A percentile compares a stretch with the other conserved stretches of the same genome.
These are phyloP conservation scores for Clistopyga incitator DNA, from an alignment of 2,888 invertebrate species.

Conservation along the genomic window DNA sequence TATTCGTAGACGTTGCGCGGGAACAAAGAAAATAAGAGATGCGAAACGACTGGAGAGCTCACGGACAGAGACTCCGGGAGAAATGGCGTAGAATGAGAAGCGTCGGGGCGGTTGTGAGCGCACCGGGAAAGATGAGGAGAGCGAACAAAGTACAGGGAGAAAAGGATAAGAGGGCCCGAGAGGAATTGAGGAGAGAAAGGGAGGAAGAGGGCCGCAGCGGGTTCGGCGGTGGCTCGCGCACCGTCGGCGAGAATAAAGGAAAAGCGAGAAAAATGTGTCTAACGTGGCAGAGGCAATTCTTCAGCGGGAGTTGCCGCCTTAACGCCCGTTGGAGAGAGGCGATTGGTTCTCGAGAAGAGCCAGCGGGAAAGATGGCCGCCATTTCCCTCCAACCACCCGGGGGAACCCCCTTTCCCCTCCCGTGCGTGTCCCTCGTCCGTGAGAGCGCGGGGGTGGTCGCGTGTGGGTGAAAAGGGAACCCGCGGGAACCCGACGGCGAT, in stretches of 20 bases:
- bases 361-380: slow-evolving; percentile 84
- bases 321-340: slow-evolving; percentile 81
- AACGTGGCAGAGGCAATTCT: slow-evolving; percentile 84
- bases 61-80: slow-evolving; percentile 42
- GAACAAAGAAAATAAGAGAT: slow-evolving; percentile 82
- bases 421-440: slow-evolving; percentile 63
- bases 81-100: slow-evolving; percentile 54
- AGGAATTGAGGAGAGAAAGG: slow-evolving; percentile 61
- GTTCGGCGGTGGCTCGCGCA: slow-evolving; percentile 73
- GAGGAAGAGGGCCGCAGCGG: slow-evolving; percentile 44
- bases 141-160: slow-evolving; percentile 32
- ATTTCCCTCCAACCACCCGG: slow-evolving; percentile 84
- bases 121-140: slow-evolving; percentile 68
- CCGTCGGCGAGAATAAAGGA: slow-evolving; percentile 83
- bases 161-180: slow-evolving; percentile 53
- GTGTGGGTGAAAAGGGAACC: slow-evolving; percentile 79
- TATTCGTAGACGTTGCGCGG: slow-evolving; percentile 64
- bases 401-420: slow-evolving; percentile 78
- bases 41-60: slow-evolving; percentile 76
- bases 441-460: slow-evolving; percentile 67
- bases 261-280: slow-evolving; percentile 85
- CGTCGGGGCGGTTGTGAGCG: slow-evolving; percentile 67
- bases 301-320: slow-evolving; percentile 84
- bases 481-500: slow-evolving; percentile 70
- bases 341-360: slow-evolving; percentile 84